Evolutionary conservation across 2,113 vertebrate species (phyloP), one percentile per base, ranked within the genome.

Genomic region (Xyrauchen texanus): DNA sequence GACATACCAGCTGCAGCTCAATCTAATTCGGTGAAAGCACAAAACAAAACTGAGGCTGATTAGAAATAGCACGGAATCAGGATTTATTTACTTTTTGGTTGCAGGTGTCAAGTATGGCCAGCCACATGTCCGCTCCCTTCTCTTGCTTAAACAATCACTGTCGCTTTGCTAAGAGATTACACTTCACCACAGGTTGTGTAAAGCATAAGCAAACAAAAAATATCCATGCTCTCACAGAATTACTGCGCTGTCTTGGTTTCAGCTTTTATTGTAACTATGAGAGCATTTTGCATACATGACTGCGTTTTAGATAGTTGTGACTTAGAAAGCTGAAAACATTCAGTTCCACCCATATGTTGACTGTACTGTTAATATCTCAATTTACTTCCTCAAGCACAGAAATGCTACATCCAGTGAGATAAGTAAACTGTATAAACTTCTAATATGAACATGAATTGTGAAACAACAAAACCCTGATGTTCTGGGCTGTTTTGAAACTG

Each of bases 11-110:
- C 74, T 74, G 78, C 68, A 12, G 6, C 45, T n/a, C 8, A 51
- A 21, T n/a, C 45, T 52, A 78, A 77, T 80, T 69, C 62, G 55
- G 70, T 44, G 52, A 80, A 46, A 47, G 78, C 51, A 44, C 57
- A 81, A 73, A 81, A 76, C 77, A 83, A 81, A 74, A 64, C 42
- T 12, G 64, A 62, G 63, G 76, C 69, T 51, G 42, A 78, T 70
- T 64, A 78, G 21, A 1, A 34, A 45, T 47, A 65, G 57, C 53
- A 7, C 11, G 15, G 57, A 66, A 58, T 77, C 79, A 78, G 71
- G 62, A 66, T 16, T 8, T 11, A 68, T 78, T 69, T 78, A 71
- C 60, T 81, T 63, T 81, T 75, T 63, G 16, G 75, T 13, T 8
- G 63, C 70, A 81, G 75, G 79, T 81, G 76, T 49, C 69, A 81